These are phyloP conservation scores for Mormyrops boulengeri DNA, from an alignment of 2,797 vertebrate genomes.

Conservation along the genomic window DNA sequence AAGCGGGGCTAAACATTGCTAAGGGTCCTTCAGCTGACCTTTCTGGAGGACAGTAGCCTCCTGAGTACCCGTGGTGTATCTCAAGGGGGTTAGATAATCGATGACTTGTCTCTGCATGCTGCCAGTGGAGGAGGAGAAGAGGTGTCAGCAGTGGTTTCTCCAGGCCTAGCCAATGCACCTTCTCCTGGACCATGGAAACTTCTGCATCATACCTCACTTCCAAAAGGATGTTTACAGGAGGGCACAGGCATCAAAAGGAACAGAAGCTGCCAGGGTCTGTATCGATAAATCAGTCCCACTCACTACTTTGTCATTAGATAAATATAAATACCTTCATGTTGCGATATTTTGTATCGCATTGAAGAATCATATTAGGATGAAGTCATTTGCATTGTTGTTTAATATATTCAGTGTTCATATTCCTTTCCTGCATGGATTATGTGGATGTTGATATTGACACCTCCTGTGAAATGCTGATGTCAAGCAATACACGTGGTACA, in stretches of 20 bases:
- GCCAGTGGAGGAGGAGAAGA: not conserved
- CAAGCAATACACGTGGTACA: not conserved
- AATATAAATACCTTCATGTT: not conserved
- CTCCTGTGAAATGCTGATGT: not conserved
- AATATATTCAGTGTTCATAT: not conserved
- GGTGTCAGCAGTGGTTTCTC: not conserved
- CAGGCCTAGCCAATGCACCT: not conserved
- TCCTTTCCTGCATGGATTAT: not conserved
- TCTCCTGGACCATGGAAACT: not conserved
- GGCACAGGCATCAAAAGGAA: not conserved
- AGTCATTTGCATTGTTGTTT: not conserved
- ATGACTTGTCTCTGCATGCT: not conserved
- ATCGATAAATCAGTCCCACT: not conserved
- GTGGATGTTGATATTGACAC: not conserved
- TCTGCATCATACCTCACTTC: not conserved
- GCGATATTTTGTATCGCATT: not conserved
- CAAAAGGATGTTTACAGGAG: not conserved
- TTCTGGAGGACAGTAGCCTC: not conserved
- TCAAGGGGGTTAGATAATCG: not conserved
- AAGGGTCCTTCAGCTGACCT: conserved; percentile 3
- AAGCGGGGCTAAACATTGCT: not conserved
- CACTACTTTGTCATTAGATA: not conserved
- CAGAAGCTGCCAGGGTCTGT: not conserved
- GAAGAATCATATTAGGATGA: not conserved
- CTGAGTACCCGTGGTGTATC: not conserved